These are phyloP conservation scores for Acleris holmiana DNA, from an alignment of 2,888 invertebrate genomes.

Conservation along the genomic window DNA sequence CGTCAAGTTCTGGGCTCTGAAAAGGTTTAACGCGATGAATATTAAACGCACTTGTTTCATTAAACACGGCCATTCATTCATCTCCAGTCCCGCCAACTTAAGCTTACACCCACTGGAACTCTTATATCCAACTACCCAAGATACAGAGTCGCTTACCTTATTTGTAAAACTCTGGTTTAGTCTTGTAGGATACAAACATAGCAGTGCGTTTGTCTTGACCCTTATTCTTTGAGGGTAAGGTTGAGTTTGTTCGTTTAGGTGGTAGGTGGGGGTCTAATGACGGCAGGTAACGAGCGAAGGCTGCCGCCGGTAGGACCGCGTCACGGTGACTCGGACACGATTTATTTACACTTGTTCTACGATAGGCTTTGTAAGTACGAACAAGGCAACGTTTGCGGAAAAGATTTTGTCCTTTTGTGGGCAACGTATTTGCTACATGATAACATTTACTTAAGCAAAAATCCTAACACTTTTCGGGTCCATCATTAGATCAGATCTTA, in stretches of 20 bases:
- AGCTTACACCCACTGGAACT: background rate
- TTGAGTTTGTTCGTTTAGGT: background rate
- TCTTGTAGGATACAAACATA: constrained; percentile 9
- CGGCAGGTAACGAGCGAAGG: constrained; percentile 33
- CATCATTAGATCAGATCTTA: background rate
- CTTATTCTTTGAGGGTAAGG: background rate
- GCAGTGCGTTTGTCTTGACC: background rate
- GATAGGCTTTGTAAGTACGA: background rate
- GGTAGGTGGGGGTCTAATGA: constrained; percentile 9
- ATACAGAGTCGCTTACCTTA: background rate
- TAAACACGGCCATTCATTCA: constrained; percentile 39
- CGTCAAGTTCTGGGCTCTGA: no score
- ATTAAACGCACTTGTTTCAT: constrained; percentile 46
- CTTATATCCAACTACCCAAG: background rate
- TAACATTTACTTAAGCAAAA: no score
- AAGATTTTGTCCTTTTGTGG: background rate
- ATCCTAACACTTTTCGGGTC: no score
- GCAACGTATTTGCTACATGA: background rate
- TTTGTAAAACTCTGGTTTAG: background rate
- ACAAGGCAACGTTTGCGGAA: background rate
- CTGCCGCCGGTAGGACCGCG: constrained; percentile 17
- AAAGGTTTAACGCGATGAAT: constrained; percentile 39
- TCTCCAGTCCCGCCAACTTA: constrained; percentile 19
- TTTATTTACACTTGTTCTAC: background rate
- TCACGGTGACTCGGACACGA: constrained; percentile 10